These are phyloP conservation scores for Stenchaetothrips biformis DNA, from an alignment of 2,888 invertebrate species.

Conservation along the genomic window DNA sequence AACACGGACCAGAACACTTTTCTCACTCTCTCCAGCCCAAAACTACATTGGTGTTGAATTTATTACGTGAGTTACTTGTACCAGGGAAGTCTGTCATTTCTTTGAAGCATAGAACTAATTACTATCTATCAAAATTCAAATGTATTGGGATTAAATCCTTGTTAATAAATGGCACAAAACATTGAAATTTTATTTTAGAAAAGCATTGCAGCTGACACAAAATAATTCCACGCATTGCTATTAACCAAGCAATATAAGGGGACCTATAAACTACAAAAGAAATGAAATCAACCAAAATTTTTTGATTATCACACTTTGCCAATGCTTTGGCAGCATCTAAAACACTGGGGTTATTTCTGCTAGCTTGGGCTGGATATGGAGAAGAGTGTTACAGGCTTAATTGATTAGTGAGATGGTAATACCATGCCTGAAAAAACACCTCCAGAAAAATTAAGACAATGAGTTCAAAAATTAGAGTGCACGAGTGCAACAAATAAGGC, in stretches of 20 bases:
- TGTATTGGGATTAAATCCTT: not conserved
- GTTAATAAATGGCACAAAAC: not conserved
- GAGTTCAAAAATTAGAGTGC: not conserved
- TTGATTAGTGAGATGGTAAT: not conserved
- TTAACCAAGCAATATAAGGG: not conserved
- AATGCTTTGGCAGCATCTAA: not conserved
- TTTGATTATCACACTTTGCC: not conserved
- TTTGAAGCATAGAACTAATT: too few relatives aligned
- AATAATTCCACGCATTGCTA: not conserved
- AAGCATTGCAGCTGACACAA: not conserved
- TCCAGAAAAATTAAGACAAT: not conserved
- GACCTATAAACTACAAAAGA: not conserved
- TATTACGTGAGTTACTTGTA: not conserved
- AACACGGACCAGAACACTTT: not conserved
- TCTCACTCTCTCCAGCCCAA: slow-evolving; percentile 7
- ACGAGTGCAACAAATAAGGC: too few relatives aligned
- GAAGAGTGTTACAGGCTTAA: not conserved
- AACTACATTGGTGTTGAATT: not conserved
- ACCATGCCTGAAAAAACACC: not conserved
- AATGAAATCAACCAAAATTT: not conserved
- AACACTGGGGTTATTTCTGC: not conserved
- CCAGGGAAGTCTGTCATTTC: too few relatives aligned
- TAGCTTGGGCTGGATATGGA: not conserved
- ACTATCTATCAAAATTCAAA: too few relatives aligned
- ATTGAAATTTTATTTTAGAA: not conserved